Base-by-base conservation (phyloP, 1,140 invertebrate species). In the Sycophaga agraensis region DNA sequence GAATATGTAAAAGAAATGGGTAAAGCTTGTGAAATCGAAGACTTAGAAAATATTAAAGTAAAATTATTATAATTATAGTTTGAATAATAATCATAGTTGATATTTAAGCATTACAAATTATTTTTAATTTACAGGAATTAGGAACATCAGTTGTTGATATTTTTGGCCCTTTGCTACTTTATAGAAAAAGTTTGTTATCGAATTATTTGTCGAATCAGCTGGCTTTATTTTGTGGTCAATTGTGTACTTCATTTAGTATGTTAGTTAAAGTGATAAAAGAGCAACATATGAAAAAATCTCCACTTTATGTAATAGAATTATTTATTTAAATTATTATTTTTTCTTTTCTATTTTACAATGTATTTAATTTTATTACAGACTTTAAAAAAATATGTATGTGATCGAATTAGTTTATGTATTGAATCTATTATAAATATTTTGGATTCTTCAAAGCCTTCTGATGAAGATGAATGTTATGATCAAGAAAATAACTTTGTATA, bases 41-140 rank as follows among this genome's bases (percentile, higher is more conserved):
- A 78, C 64, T 73, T 75, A 59, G 70, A 73, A 65, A 79, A 81
- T 64, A 79, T 81, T 9, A 80, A 78, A 61, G 77, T 80, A 69
- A 49, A 3, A 21, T 54, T 56, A n/a, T 16, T 19, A 35, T 45
- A 24, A 56, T 24, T 16, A n/a, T 28, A 16, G 16, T 49, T 56
- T 21, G 39, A 11, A 31, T 6, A 31, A 63, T 49, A 26, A 55
- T 46, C 39, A 34, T 34, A 50, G 39, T 59, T 51, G 0, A 7
- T 12, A 11, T 45, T 31, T 9, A 58, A 55, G 4, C n/a, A 56
- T 57, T 48, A 53, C 17, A 39, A 4, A 45, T 45, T 45, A 54
- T 40, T 40, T 45, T 48, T 39, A 19, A 48, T 26, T 43, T 59
- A 0, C 24, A 80, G 78, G 78, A 81, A 68, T 61, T 81, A 3